These are phyloP conservation scores for Holothuria glaberrima DNA, from an alignment of 35 echinoderm and acorn worm genomes.

Conservation along the genomic window DNA sequence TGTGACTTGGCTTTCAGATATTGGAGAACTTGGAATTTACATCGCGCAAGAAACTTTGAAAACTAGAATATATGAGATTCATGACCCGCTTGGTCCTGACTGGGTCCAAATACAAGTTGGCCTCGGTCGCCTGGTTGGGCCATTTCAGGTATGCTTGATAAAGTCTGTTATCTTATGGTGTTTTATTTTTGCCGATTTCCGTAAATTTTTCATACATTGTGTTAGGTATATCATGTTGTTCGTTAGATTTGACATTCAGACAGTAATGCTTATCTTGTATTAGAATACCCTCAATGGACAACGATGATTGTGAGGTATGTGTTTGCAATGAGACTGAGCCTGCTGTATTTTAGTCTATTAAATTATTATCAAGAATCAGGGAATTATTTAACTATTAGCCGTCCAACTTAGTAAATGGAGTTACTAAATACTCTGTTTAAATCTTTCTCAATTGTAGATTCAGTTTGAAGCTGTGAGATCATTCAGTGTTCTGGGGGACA, in stretches of 20 bases:
- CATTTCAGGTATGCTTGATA: conserved; percentile 5
- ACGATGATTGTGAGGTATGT: too few relatives aligned
- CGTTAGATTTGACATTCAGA: too few relatives aligned
- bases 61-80: not conserved
- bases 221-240: too few relatives aligned
- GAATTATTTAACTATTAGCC: too few relatives aligned
- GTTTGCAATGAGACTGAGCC: too few relatives aligned
- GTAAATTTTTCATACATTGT: too few relatives aligned
- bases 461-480: conserved; percentile 35
- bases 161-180: not conserved
- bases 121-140: conserved; percentile 1
- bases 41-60: not conserved
- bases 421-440: too few relatives aligned
- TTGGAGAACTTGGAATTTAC: not conserved
- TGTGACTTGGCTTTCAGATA: not conserved
- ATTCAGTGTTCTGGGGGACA: conserved; percentile 36
- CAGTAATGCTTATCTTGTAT: too few relatives aligned
- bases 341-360: too few relatives aligned
- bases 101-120: conserved; percentile 48
- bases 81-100: conserved; percentile 12
- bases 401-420: too few relatives aligned
- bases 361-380: too few relatives aligned
- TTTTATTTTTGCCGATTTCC: not conserved
- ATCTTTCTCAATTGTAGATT: not conserved
- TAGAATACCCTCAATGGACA: too few relatives aligned